Base-by-base conservation (phyloP, 2,113 vertebrate genomes). In the Tragelaphus buxtoni region DNA sequence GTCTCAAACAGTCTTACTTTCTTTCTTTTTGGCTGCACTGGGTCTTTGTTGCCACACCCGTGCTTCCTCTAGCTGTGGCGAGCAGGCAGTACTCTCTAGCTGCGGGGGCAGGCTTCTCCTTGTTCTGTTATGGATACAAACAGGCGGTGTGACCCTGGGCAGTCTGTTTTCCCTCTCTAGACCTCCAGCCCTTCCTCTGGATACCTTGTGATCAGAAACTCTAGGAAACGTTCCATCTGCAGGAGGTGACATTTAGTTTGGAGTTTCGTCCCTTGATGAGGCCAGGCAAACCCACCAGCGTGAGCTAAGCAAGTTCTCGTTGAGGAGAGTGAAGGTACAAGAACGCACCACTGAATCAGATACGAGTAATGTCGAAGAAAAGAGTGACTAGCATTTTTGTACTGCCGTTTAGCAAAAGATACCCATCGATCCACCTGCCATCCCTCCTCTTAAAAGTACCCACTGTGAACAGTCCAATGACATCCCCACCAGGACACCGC, bases 91-190 rank as follows among this genome's bases (percentile, higher is more conserved):
- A 26, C 35, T 72, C 69, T 24, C 69, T 3, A 13, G 35, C 39
- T 42, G 22, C 10, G 0, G 20, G 10, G 13, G 7, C 0, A 0
- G 5, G 20, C 69, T 26, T 18, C 17, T 20, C 5, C 13, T 42
- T 47, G 9, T 77, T 9, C 55, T 60, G 14, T 53, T 28, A 24
- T 7, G 30, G 6, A 16, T 16, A 1, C 12, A 5, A 7, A 53
- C 4, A 1, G 14, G 56, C 30, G 6, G 4, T 47, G 79, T 22
- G 35, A 39, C 32, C 51, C 51, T 3, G 3, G 61, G 35, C 6
- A 16, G 12, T 45, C 53, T 10, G 0, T 24, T 51, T 47, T 10
- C 30, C 90, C 58, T 74, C 69, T 85, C 84, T 32, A 22, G 17
- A 63, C 60, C 12, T 47, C 49, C 79, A 1, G 28, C 35, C 45